Evolutionary conservation across 2,888 invertebrate genomes (phyloP).

Genomic region (Drosophila mercatorum): DNA sequence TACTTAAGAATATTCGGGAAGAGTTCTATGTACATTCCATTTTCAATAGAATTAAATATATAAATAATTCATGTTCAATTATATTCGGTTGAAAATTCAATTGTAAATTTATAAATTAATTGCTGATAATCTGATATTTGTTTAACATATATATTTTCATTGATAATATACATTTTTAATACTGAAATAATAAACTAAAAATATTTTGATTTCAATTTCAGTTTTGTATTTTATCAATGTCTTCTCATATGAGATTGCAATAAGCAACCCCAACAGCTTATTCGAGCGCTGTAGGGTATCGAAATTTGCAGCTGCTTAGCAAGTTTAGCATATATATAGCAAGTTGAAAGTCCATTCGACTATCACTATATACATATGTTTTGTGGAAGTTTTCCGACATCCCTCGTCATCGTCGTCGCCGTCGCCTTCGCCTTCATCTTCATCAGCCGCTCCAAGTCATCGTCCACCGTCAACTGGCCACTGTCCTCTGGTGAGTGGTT

Average conservation of each 20-base stretch:
- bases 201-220: too few species aligned
- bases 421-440: constrained; percentile 9
- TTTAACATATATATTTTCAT: too few species aligned
- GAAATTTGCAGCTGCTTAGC: neutral
- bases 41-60: too few species aligned
- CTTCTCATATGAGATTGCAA: neutral
- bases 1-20: too few species aligned
- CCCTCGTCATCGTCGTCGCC: constrained; percentile 3
- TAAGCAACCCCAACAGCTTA: neutral
- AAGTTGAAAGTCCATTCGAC: constrained; percentile 20
- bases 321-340: constrained; percentile 1
- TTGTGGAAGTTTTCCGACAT: constrained; percentile 46
- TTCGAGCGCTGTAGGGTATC: neutral
- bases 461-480: constrained; percentile 28
- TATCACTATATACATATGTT: constrained; percentile 10
- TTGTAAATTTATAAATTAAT: too few species aligned
- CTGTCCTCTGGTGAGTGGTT: constrained; percentile 33
- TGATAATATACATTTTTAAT: too few species aligned
- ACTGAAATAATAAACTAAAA: too few species aligned
- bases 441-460: constrained; percentile 21
- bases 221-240: neutral
- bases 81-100: too few species aligned
- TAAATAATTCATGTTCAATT: too few species aligned
- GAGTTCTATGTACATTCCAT: too few species aligned
- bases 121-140: too few species aligned